Base-by-base conservation (phyloP, 2,113 vertebrate species). In the Lathamus discolor region DNA sequence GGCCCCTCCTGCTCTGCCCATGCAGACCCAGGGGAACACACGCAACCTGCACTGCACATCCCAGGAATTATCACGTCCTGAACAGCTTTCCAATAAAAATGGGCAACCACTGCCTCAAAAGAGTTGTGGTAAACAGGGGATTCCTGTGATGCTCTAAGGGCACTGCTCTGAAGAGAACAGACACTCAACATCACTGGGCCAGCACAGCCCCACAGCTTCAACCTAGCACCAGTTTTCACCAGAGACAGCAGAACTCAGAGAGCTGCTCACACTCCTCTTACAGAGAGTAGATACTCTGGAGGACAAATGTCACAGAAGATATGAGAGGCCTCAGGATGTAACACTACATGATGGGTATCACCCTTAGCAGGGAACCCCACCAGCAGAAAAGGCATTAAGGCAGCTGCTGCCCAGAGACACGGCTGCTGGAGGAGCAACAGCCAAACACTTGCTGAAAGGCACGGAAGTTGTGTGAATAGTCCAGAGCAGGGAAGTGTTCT, bases 71-170 rank as follows among this genome's bases (percentile, higher is more conserved):
- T 0, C 15, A 28, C 25, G n/a, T 6, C 4, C 17, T 27, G 18
- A 44, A 41, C 46, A 39, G 27, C 29, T 24, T 66, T 49, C 73
- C 69, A 49, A 6, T 3, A 39, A 74, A 74, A 63, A 46, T 0
- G 7, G 61, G 29, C 33, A 83, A n/a, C 5, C 19, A 8, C 15
- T 67, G 69, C 41, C 64, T 33, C 5, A 1, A 10, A 16, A 25
- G 9, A 33, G 28, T 4, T 8, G 27, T 4, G 28, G 37, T 1
- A 39, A 83, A 25, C 11, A 43, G 52, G 29, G 39, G 16, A 31
- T 22, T 14, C 9, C 14, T 0, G 1, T 1, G 2, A 15, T 6
- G 37, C 61, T 48, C 3, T 0, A 27, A 0, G 0, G 49, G 49
- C 33, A n/a, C 43, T 8, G 43, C 22, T 44, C 3, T 16, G 23